Evolutionary conservation across 2,113 vertebrate species (phyloP), one percentile per base, ranked within the genome.

Genomic region (Alexandromys fortis): DNA sequence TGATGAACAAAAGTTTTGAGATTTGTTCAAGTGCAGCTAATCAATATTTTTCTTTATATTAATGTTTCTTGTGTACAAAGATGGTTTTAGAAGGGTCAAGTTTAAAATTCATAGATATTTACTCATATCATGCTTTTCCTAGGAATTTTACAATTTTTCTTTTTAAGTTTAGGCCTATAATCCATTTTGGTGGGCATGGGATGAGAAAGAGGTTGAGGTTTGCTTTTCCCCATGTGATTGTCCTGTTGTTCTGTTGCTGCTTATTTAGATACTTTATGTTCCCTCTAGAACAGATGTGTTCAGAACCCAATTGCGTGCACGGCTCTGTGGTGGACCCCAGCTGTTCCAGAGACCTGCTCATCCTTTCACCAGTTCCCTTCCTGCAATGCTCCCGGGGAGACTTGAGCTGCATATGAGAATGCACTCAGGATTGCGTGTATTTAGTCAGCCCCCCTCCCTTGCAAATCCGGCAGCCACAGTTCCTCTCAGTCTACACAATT

Each of bases 351-450:
- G 5, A 28, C 19, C 70, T 85, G 28, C 58, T 19, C 70, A 30
- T 79, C 45, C 24, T 85, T 91, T 65, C 38, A 47, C 11, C 24
- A 38, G 35, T 82, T 96, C 5, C 17, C 21, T 93, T 89, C 45
- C n/a, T 88, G 45, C 61, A 88, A 61, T 2, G 45, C 22, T 78
- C 94, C 77, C 63, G 86, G 92, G 95, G 93, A 72, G 2, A 65
- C 90, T 85, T n/a, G 76, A 94, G 70, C 83, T 95, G 79, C 58
- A 11, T 93, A 82, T 89, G 86, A 86, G 70, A 77, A 97, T 85
- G 45, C 86, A 72, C 95, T 75, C 49, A 76, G 63, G 75, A 85
- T 61, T 58, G 67, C 21, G 70, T 42, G 35, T 73, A 42, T 94
- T 58, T 83, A 76, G 30, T 19, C 75, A 78, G 47, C 82, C 52